Evolutionary conservation across 1,140 invertebrate species (phyloP).

Genomic region (Augochlora pura): DNA sequence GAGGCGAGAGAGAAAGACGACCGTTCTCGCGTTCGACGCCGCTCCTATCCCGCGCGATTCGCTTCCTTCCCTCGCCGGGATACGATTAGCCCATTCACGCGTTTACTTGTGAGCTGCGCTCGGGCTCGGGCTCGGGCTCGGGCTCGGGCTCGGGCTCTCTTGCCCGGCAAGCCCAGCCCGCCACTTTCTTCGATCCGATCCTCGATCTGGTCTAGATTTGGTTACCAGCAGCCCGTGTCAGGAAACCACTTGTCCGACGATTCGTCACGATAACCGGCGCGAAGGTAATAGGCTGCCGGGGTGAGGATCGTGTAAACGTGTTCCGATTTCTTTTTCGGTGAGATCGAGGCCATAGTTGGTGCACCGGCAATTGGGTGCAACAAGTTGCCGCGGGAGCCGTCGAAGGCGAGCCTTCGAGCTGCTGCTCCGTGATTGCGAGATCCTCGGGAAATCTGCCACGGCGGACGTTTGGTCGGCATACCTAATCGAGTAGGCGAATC

Average conservation of each 20-base stretch:
- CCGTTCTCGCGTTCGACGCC: neutral
- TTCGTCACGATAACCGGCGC: conserved; percentile 29
- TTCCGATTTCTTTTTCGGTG: conserved; percentile 27
- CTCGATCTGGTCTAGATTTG: conserved; percentile 25
- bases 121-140: no score
- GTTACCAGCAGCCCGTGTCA: conserved; percentile 1
- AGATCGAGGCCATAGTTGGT: neutral
- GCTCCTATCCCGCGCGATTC: conserved; percentile 1
- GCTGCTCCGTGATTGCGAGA: neutral
- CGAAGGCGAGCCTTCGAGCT: no score
- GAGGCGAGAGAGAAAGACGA: neutral
- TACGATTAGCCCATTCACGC: conserved; percentile 29
- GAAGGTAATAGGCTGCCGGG: neutral
- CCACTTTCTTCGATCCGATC: conserved; percentile 14
- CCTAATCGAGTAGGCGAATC: no score
- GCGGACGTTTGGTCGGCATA: no score
- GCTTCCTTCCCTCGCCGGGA: neutral
- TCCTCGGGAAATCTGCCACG: no score
- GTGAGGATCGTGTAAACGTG: conserved; percentile 11
- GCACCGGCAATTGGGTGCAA: conserved; percentile 15
- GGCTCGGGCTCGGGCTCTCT: no score
- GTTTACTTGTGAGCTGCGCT: no score
- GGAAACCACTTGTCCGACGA: conserved; percentile 9
- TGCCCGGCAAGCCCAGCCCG: neutral
- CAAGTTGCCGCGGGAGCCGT: neutral